phyloP scores from a whole-genome alignment of 2,888 invertebrate genomes.

The Dynastes hyllus region DNA sequence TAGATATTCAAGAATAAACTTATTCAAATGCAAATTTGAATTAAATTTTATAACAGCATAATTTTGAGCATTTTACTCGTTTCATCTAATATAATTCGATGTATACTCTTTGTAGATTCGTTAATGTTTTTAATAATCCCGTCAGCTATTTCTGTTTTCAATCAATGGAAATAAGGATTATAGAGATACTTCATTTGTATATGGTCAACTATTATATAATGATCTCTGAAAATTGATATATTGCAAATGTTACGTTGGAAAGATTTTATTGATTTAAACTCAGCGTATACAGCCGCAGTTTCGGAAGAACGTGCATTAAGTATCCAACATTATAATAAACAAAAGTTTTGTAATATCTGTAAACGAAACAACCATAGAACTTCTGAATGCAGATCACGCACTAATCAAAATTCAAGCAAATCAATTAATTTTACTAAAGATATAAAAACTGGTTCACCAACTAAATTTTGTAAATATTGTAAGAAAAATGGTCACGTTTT shows the following conservation, averaged over 20 bases:
- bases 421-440: neutral
- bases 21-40: too few relatives aligned
- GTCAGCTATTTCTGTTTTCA: too few relatives aligned
- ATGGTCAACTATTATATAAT: too few relatives aligned
- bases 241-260: neutral
- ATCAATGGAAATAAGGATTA: too few relatives aligned
- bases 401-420: neutral
- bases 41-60: too few relatives aligned
- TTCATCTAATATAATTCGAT: too few relatives aligned
- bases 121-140: too few relatives aligned
- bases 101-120: too few relatives aligned
- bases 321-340: neutral
- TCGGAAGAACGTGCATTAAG: neutral
- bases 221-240: neutral
- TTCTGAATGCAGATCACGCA: neutral
- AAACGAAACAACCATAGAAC: neutral
- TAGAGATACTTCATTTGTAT: too few relatives aligned
- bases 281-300: neutral
- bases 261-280: neutral
- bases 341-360: too few relatives aligned
- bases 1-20: too few relatives aligned
- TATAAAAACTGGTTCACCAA: neutral
- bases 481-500: neutral
- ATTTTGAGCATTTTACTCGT: too few relatives aligned
- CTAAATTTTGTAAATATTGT: neutral